A percentile compares a stretch with the other conserved stretches of the same genome.
These are phyloP conservation scores for Rattus norvegicus DNA, from an alignment of 2,113 vertebrate species.

Conservation along the genomic window DNA sequence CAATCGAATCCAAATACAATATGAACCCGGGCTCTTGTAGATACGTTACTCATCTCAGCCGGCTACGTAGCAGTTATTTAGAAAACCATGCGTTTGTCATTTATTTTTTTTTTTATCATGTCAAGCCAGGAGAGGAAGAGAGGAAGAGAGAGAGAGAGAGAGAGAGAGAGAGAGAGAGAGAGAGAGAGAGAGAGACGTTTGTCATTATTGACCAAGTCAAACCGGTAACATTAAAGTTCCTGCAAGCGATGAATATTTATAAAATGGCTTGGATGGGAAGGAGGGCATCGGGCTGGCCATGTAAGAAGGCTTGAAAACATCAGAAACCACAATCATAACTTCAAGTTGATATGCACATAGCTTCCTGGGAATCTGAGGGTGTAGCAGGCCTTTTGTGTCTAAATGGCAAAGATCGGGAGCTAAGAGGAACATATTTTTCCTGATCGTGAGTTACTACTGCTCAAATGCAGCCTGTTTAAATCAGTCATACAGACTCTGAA, in stretches of 20 bases:
- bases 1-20: constrained; percentile 79
- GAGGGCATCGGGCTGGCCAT: constrained; percentile 22
- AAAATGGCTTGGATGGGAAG: constrained; percentile 50
- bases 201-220: constrained; percentile 76
- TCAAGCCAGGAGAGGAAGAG: no score
- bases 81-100: constrained; percentile 74
- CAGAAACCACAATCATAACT: constrained; percentile 17
- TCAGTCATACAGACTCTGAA: constrained; percentile 23
- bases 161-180: no score
- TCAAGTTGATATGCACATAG: background rate
- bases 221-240: constrained; percentile 68
- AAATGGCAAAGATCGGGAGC: constrained; percentile 46
- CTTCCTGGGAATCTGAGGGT: background rate
- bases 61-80: constrained; percentile 59
- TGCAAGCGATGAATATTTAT: constrained; percentile 75
- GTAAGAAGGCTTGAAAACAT: constrained; percentile 54
- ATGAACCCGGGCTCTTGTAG: constrained; percentile 46
- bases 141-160: no score
- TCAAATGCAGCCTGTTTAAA: constrained; percentile 62
- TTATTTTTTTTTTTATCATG: no score
- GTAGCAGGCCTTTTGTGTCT: background rate
- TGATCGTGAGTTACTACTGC: constrained; percentile 54
- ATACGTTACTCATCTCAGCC: constrained; percentile 67
- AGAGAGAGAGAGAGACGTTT: no score
- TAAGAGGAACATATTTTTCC: constrained; percentile 51